Evolutionary conservation across 2,113 vertebrate genomes (phyloP).

Genomic region (Cavia porcellus): DNA sequence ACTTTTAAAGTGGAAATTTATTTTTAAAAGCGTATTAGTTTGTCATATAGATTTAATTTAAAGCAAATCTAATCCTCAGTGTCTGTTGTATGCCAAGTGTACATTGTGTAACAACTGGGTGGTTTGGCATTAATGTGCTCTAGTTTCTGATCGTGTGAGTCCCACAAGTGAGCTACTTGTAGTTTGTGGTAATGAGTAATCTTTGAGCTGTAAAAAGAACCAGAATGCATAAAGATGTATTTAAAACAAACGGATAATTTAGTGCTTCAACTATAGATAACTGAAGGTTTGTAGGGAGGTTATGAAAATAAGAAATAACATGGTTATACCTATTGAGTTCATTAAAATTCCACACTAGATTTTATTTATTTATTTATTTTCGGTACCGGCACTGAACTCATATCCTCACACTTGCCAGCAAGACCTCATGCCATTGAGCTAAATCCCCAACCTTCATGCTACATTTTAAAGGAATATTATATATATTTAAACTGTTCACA

Average conservation of each 20-base stretch:
- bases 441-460: too few relatives aligned
- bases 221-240: constrained; percentile 66
- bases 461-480: constrained; percentile 16
- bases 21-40: constrained; percentile 64
- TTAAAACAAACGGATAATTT: constrained; percentile 77
- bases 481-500: background rate
- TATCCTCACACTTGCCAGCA: too few relatives aligned
- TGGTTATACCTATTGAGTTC: constrained; percentile 25
- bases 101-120: constrained; percentile 39
- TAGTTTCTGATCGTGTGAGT: constrained; percentile 66
- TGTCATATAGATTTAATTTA: constrained; percentile 58
- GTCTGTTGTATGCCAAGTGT: constrained; percentile 30
- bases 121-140: constrained; percentile 62
- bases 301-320: constrained; percentile 73
- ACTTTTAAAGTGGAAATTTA: background rate
- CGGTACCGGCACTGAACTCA: too few relatives aligned
- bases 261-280: constrained; percentile 65
- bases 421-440: too few relatives aligned
- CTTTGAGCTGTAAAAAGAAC: constrained; percentile 70
- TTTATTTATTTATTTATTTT: too few relatives aligned
- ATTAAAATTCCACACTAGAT: constrained; percentile 42
- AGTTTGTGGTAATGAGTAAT: constrained; percentile 73
- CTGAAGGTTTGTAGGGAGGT: constrained; percentile 65
- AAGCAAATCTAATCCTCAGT: background rate
- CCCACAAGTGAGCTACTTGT: constrained; percentile 60